phyloP scores from a whole-genome alignment of 1,140 invertebrate species.

The Philotrypesis tridentata region DNA sequence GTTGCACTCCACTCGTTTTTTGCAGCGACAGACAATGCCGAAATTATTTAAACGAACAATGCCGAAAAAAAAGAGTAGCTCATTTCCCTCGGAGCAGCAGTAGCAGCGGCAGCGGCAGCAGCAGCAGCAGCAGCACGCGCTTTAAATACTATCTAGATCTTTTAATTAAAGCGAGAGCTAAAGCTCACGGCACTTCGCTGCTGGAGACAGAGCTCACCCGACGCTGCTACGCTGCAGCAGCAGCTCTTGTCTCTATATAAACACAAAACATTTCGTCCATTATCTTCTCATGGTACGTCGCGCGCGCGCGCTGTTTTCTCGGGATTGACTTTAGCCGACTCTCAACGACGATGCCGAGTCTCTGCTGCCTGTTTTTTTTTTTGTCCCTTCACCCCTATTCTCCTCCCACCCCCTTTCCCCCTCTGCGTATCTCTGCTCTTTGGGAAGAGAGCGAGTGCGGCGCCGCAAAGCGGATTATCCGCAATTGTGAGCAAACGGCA shows the following conservation, averaged over 20 bases:
- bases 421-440: background rate
- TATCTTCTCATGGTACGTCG: background rate
- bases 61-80: background rate
- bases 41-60: background rate
- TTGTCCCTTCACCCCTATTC: background rate
- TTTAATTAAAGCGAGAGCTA: background rate
- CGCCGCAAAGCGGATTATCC: slow-evolving; percentile 6
- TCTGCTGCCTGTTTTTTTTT: background rate
- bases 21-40: background rate
- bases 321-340: slow-evolving; percentile 4
- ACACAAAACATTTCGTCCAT: slow-evolving; percentile 13
- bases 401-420: background rate
- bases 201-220: background rate
- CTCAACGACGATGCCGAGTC: background rate
- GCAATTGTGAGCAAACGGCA: background rate
- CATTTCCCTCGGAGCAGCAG: too few species aligned
- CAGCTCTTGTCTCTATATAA: background rate
- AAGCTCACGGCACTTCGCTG: background rate
- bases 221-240: too few species aligned
- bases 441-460: background rate
- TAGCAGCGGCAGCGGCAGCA: too few species aligned
- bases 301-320: background rate
- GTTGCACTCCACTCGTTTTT: too few species aligned
- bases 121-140: too few species aligned
- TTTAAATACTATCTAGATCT: background rate